These are phyloP conservation scores for Lepidotrigona ventralis DNA, from an alignment of 1,140 invertebrate genomes.

Conservation along the genomic window DNA sequence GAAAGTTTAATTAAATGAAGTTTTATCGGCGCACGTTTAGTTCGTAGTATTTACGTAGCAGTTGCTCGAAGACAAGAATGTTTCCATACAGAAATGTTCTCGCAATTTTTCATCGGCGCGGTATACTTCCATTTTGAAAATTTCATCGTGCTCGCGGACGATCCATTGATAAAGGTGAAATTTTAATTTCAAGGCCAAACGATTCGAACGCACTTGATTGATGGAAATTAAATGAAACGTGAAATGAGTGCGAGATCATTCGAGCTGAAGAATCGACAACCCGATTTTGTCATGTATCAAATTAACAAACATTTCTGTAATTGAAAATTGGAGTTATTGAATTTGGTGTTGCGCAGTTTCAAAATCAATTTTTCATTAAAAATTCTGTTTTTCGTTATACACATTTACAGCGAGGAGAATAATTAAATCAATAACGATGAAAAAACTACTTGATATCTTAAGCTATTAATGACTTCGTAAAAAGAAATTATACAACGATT, in stretches of 20 bases:
- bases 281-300: background rate
- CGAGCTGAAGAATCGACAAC: background rate
- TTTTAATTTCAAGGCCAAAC: background rate
- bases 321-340: background rate
- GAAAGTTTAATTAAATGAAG: constrained; percentile 17
- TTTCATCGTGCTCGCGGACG: background rate
- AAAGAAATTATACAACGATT: no score
- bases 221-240: background rate
- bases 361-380: background rate
- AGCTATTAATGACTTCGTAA: no score
- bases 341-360: background rate
- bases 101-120: background rate
- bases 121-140: background rate
- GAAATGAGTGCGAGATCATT: background rate
- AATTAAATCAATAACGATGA: no score
- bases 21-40: background rate
- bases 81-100: background rate
- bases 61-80: background rate
- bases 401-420: no score
- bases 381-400: no score
- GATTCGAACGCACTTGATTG: background rate
- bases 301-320: background rate
- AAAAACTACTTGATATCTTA: no score
- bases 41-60: background rate
- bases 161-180: background rate